Percentiles rank a stretch among this genome's conserved stretches.
phyloP scores from a whole-genome alignment of 2,113 vertebrate species.

The Rallus limicola region DNA sequence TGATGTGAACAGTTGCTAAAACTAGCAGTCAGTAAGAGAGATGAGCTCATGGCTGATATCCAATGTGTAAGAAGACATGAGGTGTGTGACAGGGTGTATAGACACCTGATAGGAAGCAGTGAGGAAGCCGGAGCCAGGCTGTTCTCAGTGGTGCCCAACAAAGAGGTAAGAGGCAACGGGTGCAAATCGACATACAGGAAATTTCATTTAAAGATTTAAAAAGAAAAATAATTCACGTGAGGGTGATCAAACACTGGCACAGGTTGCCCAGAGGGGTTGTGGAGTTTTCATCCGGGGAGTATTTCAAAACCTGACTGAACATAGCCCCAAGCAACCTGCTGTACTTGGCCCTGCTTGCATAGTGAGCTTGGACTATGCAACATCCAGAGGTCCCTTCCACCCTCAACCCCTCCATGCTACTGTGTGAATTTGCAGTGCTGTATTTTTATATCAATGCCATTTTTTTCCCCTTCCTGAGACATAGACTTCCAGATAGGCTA shows the following conservation, averaged over 20 bases:
- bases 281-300: not conserved
- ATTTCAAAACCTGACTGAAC: not conserved
- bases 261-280: not conserved
- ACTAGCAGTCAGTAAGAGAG: not conserved
- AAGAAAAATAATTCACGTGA: not conserved
- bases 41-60: not conserved
- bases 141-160: not conserved
- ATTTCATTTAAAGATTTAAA: not conserved
- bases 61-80: not conserved
- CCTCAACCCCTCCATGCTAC: not conserved
- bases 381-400: not conserved
- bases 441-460: not conserved
- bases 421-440: not conserved
- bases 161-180: not conserved
- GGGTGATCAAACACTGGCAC: not conserved
- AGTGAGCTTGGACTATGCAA: not conserved
- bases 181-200: not conserved
- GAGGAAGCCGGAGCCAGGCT: not conserved
- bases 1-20: not conserved
- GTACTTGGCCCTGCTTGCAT: not conserved
- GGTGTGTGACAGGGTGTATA: not conserved
- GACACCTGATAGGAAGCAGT: not conserved
- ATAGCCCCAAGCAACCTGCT: not conserved
- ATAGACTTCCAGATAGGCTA: not conserved
- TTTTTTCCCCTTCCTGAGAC: not conserved